These are phyloP conservation scores for Trachelus iudaicus DNA, from an alignment of 2,888 invertebrate genomes.

Conservation along the genomic window DNA sequence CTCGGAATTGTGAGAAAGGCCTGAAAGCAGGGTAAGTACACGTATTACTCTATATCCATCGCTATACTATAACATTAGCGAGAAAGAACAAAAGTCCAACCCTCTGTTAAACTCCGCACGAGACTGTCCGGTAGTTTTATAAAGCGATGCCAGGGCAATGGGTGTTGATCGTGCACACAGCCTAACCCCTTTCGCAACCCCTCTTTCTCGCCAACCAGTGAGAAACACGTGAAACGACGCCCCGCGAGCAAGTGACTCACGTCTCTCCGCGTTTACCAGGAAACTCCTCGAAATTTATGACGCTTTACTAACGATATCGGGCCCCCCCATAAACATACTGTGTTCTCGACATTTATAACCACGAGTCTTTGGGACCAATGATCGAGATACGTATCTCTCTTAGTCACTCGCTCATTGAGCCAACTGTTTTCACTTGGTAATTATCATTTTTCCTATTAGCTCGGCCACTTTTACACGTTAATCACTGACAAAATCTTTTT, in stretches of 20 bases:
- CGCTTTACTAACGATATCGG: conserved; percentile 12
- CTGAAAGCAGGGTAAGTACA: not conserved
- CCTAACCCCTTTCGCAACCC: conserved; percentile 1
- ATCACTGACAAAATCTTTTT: not conserved
- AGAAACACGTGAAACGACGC: not conserved
- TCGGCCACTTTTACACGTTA: not conserved
- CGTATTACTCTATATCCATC: not conserved
- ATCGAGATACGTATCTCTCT: conserved; percentile 46
- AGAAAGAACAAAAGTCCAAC: not conserved
- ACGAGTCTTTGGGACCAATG: conserved; percentile 14
- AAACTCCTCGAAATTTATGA: conserved; percentile 25
- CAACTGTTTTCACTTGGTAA: conserved; percentile 26
- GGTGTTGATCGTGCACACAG: not conserved
- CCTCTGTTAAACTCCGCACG: not conserved
- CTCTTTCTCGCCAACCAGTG: not conserved
- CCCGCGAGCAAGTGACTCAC: not conserved
- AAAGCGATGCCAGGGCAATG: not conserved
- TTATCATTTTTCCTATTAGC: not conserved
- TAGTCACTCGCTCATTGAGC: conserved; percentile 53
- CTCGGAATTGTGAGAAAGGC: not conserved
- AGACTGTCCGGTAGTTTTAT: not conserved
- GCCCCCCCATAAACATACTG: conserved; percentile 53
- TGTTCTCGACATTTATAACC: conserved; percentile 43
- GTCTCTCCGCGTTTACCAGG: not conserved
- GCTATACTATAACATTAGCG: not conserved